Base-by-base conservation (phyloP, 2,888 invertebrate species). In the Lycophotia porphyrea region DNA sequence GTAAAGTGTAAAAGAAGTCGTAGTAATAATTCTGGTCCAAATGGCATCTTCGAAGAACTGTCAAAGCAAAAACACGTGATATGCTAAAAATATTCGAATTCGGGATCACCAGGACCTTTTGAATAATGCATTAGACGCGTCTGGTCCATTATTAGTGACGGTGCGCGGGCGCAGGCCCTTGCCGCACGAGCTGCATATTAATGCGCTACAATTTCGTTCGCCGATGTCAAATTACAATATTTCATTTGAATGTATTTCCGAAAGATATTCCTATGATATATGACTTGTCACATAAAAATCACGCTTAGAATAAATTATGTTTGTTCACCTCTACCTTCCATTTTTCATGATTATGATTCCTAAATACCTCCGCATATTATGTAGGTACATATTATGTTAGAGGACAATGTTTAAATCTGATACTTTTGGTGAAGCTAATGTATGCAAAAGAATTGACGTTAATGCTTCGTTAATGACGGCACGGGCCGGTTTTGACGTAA, bases 161-260 rank as follows among this genome's bases (percentile, higher is more conserved):
- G 90, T 90, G 92, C 92, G 92, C 91, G 87, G 90, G 92, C 93
- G 93, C 92, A 90, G 91, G 88, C 81, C 80, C 78, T 74, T 92
- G 90, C 90, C 92, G 95, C 96, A 96, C 96, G 96, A 94, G 95
- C 95, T 93, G 96, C 95, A 96, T 96, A 92, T 91, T 94, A 95
- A 96, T 95, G 93, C 88, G 84, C 84, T 82, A 85, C 91, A 92
- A 94, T 93, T 92, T 92, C 90, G 89, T 89, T 89, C 89, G 87
- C 90, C 90, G 88, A 88, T 91, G 92, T 92, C 92, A 91, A 88
- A 93, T 93, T 92, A 93, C 85, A 92, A 92, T 94, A 93, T 92
- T 92, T 92, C 87, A 92, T 92, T 89, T 82, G 78, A 90, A 92
- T 90, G 89, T 89, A 87, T 92, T 91, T 94, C 92, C 89, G 89